Evolutionary conservation across 2,113 vertebrate species (phyloP).

Genomic region (Raja brachyura): DNA sequence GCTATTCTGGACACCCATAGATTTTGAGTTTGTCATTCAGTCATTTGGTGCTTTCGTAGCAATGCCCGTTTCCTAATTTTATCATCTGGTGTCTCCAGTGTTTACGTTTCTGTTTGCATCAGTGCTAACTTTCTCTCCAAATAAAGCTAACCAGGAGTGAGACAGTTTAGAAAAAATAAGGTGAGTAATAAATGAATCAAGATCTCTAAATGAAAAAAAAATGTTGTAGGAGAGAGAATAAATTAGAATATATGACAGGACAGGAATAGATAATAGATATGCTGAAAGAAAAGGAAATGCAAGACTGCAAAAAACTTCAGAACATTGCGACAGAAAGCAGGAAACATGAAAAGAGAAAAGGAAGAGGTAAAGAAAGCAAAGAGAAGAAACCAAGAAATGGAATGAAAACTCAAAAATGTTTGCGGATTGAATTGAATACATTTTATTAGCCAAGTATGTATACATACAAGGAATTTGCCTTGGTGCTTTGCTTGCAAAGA

Average conservation of each 20-base stretch:
- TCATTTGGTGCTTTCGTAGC: no score
- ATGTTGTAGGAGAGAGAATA: not conserved
- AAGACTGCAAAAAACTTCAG: not conserved
- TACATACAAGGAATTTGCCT: no score
- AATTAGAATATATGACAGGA: not conserved
- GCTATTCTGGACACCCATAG: not conserved
- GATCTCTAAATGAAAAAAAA: not conserved
- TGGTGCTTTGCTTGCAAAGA: no score
- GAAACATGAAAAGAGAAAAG: not conserved
- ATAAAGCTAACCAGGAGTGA: not conserved
- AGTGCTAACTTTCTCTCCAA: not conserved
- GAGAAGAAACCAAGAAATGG: no score
- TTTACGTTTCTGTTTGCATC: not conserved
- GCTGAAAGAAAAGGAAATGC: not conserved
- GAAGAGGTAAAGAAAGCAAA: not conserved
- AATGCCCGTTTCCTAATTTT: no score
- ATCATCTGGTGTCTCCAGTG: not conserved
- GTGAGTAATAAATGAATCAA: not conserved
- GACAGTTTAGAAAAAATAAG: not conserved
- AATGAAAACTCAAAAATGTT: no score
- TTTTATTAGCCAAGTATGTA: no score
- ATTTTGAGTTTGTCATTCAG: no score
- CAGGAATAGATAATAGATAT: not conserved
- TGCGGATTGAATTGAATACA: no score
- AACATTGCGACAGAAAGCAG: not conserved